These are phyloP conservation scores for Bubalus kerabau DNA, from an alignment of 2,113 vertebrate genomes.

Conservation along the genomic window DNA sequence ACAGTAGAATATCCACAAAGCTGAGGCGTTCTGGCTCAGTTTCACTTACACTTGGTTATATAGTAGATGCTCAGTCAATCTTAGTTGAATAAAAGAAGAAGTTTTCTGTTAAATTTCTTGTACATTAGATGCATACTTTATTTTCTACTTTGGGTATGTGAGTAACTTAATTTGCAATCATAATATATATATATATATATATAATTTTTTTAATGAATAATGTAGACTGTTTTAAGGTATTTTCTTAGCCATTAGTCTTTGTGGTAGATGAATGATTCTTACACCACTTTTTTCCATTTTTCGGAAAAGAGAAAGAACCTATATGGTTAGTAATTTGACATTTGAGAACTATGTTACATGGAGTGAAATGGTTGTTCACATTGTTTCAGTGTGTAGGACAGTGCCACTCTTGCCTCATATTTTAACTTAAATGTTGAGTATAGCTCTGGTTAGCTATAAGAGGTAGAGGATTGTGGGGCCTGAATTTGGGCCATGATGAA, in stretches of 20 bases:
- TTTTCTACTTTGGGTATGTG: conserved; percentile 13
- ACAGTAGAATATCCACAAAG: background rate
- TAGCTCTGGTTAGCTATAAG: background rate
- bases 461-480: background rate
- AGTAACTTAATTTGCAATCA: conserved; percentile 17
- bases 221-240: background rate
- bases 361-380: background rate
- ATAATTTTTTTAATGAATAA: background rate
- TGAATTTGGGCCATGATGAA: background rate
- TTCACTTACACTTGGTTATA: background rate
- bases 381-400: background rate
- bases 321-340: background rate
- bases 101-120: background rate
- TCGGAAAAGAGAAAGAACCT: background rate
- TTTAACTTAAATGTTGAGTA: background rate
- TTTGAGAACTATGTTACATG: background rate
- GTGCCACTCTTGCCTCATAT: background rate
- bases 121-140: background rate
- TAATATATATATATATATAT: background rate
- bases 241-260: background rate
- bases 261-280: background rate
- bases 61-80: background rate
- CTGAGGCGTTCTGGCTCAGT: background rate
- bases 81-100: background rate
- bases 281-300: background rate